These are phyloP conservation scores for Poeciliopsis paucimaculata DNA, from an alignment of 2,797 vertebrate species.

Conservation along the genomic window DNA sequence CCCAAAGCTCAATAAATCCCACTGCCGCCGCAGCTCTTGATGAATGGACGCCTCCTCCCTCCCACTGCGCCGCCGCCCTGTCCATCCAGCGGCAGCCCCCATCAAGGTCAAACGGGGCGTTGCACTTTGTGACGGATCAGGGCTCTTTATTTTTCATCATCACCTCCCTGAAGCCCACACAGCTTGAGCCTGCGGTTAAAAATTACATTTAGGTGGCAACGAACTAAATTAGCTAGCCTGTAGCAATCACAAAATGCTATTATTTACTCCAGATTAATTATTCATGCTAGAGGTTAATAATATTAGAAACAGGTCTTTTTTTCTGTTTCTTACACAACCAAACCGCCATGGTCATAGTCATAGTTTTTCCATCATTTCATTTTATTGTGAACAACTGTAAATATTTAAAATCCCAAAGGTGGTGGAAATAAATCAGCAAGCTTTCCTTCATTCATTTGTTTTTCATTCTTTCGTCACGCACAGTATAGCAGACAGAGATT, in stretches of 20 bases:
- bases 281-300: conserved; percentile 28
- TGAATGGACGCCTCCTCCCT: conserved; percentile 65
- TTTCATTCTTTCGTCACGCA: conserved; percentile 51
- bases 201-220: conserved; percentile 35
- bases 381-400: conserved; percentile 30
- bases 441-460: conserved; percentile 53
- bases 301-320: neutral
- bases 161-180: conserved; percentile 6
- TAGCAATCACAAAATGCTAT: conserved; percentile 15
- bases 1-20: conserved; percentile 78
- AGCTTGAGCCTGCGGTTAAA: conserved; percentile 25
- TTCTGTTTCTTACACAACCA: neutral
- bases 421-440: conserved; percentile 33
- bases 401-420: conserved; percentile 42
- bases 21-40: conserved; percentile 59
- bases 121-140: conserved; percentile 52
- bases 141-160: conserved; percentile 65
- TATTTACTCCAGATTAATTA: conserved; percentile 50
- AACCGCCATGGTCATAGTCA: conserved; percentile 4
- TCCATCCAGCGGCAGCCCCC: conserved; percentile 47
- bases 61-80: conserved; percentile 25
- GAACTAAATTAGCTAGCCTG: conserved; percentile 34
- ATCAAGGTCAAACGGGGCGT: conserved; percentile 67
- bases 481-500: conserved; percentile 58
- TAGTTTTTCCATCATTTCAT: conserved; percentile 34